Percentiles rank a stretch among this genome's conserved stretches.
These are phyloP conservation scores for Cephus sareptanus DNA, from an alignment of 2,888 invertebrate genomes.

Conservation along the genomic window DNA sequence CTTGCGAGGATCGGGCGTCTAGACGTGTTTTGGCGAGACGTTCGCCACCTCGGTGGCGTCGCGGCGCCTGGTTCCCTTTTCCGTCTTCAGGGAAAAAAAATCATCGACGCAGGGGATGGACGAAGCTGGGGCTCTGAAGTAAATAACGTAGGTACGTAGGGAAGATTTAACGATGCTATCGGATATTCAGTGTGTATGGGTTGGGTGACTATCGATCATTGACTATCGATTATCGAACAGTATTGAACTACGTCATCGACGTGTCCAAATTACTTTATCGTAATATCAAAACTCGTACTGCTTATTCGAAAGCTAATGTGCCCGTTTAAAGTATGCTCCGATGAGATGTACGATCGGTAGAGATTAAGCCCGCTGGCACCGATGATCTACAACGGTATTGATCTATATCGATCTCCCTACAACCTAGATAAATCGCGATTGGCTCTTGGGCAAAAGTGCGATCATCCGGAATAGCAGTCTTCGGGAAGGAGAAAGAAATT, in stretches of 20 bases:
- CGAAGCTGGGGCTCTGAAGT: too few species aligned
- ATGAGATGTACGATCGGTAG: slow-evolving; percentile 21
- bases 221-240: too few species aligned
- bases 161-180: background rate
- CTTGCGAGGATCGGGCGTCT: background rate
- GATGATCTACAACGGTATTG: slow-evolving; percentile 59
- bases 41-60: too few species aligned
- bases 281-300: background rate
- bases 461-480: slow-evolving; percentile 40
- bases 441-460: slow-evolving; percentile 53
- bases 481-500: too few species aligned
- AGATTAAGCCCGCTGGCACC: slow-evolving; percentile 37
- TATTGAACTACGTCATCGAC: background rate
- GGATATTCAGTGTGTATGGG: background rate
- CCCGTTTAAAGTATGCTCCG: slow-evolving; percentile 4
- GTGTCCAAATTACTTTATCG: background rate
- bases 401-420: slow-evolving; percentile 53
- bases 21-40: too few species aligned
- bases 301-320: background rate
- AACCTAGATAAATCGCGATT: slow-evolving; percentile 54
- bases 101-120: too few species aligned
- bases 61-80: too few species aligned
- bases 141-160: too few species aligned
- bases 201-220: too few species aligned
- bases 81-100: too few species aligned